Base-by-base conservation (phyloP, 2,888 invertebrate genomes). In the Boloria euphrosyne region DNA sequence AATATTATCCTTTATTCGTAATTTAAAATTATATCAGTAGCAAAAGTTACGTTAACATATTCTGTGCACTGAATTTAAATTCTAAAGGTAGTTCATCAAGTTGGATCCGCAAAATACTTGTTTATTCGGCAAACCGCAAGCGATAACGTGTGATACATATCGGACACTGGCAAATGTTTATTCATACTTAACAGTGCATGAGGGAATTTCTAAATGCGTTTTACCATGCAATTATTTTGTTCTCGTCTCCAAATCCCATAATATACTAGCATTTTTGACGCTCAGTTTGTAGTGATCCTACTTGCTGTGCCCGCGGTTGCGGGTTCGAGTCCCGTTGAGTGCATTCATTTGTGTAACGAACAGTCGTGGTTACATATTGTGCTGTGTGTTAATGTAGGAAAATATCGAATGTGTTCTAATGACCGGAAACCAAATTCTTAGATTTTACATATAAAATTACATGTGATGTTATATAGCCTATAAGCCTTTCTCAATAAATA, bases 71-170 rank as follows among this genome's bases (percentile, higher is more conserved):
- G 79, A 81, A 81, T 80, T 76, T 76, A 70, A 79, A 72, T 73
- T 76, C 73, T 67, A 71, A 75, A 75, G 74, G 73, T 71, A 69
- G 70, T 71, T 66, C 71, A 71, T 73, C 65, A 66, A 59, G 60
- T 70, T 73, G 65, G 71, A 74, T 76, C 75, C 74, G 76, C 75
- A 70, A 71, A 72, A 71, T 62, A 75, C 76, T 75, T 74, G 76
- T 76, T 77, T 75, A 75, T 74, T 73, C 64, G 65, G 72, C 73
- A 75, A 79, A 78, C 75, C 78, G 78, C 79, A 80, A 71, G 76
- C 79, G 76, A 81, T 80, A 80, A 79, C 75, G 70, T 72, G 70
- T 66, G 74, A 75, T 75, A 75, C 71, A 74, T 69, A 73, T 75
- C 75, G 69, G 72, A 61, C 65, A 71, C 62, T 66, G 64, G 71